Percentiles rank a stretch among this genome's conserved stretches.
Evolutionary conservation across 2,797 vertebrate species (phyloP).

Genomic region (Falco novaeseelandiae): DNA sequence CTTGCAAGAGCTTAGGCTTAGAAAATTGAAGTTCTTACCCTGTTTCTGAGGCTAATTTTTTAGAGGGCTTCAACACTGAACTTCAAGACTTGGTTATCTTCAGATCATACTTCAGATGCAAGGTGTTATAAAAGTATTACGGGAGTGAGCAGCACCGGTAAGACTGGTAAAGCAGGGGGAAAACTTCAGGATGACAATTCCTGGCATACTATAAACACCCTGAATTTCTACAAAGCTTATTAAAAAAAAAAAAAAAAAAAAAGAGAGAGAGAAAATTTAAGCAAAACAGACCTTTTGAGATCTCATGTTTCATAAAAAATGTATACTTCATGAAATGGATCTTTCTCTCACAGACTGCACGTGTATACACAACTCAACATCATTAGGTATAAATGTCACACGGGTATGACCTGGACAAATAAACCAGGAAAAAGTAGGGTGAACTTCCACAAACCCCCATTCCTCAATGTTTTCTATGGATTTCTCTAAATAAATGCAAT

Average conservation of each 20-base stretch:
- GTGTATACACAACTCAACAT: accelerated
- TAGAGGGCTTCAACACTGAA: neutral
- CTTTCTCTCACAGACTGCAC: neutral
- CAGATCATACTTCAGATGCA: neutral
- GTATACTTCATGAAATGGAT: neutral
- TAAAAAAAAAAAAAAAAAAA: neutral
- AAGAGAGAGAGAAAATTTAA: neutral
- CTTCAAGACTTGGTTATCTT: neutral
- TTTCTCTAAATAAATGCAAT: neutral
- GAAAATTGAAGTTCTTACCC: neutral
- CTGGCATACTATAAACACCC: neutral
- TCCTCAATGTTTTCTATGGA: neutral
- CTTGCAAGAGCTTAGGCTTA: neutral
- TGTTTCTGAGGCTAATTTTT: neutral
- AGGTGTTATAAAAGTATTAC: neutral
- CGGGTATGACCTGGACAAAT: neutral
- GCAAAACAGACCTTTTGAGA: neutral
- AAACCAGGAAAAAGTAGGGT: neutral
- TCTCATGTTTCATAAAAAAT: neutral
- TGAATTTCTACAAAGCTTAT: neutral
- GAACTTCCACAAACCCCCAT: neutral
- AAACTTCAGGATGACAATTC: neutral
- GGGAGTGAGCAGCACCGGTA: neutral
- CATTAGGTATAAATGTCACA: neutral
- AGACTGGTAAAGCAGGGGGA: neutral